A percentile compares a stretch with the other conserved stretches of the same genome.
Evolutionary conservation across 1,140 invertebrate genomes (phyloP).

Genomic region (Chionoecetes opilio): DNA sequence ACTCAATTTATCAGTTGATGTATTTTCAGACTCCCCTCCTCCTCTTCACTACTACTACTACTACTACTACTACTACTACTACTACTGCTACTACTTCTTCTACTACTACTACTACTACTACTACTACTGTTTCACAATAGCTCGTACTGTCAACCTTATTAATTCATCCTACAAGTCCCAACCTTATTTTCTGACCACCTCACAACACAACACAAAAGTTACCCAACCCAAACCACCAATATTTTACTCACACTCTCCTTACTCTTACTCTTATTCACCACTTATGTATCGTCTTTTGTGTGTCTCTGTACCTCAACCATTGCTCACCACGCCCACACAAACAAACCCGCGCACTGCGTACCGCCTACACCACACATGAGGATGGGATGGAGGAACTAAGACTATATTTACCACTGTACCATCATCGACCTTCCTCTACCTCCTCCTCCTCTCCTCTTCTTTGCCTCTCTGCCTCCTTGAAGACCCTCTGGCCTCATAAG

Average conservation of each 20-base stretch:
- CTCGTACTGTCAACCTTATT: no score
- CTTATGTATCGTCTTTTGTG: no score
- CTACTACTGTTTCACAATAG: neutral
- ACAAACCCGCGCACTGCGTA: neutral
- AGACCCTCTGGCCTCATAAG: neutral
- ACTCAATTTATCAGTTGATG: neutral
- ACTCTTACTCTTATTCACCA: no score
- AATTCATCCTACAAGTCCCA: no score
- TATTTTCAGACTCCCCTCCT: no score
- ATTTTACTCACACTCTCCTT: no score
- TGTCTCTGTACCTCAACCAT: neutral
- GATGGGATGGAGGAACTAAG: neutral
- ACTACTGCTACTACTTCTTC: neutral
- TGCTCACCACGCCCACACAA: no score
- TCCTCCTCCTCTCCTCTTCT: neutral
- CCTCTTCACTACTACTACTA: conserved; percentile 17
- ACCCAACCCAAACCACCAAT: no score
- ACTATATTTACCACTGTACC: neutral
- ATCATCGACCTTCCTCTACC: neutral
- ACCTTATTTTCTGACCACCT: no score
- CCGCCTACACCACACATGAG: neutral
- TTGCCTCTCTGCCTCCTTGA: neutral
- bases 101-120: neutral
- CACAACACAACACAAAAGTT: no score
- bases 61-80: neutral